Percentiles rank a stretch among this genome's conserved stretches.
phyloP scores from a whole-genome alignment of 2,888 invertebrate genomes.

The Diplolepis rosae region DNA sequence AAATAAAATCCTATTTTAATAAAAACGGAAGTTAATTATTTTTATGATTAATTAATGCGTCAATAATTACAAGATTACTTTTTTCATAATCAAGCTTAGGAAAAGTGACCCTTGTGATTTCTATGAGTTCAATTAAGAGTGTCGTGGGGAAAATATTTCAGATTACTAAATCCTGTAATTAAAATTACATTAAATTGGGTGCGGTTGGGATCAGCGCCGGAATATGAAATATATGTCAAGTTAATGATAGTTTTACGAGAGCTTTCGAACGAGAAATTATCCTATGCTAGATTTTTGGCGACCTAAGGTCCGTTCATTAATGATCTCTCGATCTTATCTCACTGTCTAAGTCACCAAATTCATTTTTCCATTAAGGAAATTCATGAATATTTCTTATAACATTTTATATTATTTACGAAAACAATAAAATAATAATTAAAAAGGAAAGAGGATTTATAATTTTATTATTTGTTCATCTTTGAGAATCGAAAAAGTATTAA shows the following conservation, averaged over 20 bases:
- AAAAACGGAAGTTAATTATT: no score
- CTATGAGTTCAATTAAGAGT: not conserved
- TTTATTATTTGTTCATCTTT: not conserved
- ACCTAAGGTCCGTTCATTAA: not conserved
- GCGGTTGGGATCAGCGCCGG: not conserved
- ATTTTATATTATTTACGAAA: no score
- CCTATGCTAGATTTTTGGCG: not conserved
- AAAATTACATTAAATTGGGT: slow-evolving; percentile 16
- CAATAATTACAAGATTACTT: not conserved
- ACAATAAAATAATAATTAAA: no score
- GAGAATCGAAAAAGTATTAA: not conserved
- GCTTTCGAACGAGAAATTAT: not conserved
- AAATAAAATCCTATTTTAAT: no score
- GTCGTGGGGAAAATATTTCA: not conserved
- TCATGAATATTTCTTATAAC: not conserved
- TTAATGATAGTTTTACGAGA: slow-evolving; percentile 24
- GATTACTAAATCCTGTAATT: slow-evolving; percentile 13
- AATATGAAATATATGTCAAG: not conserved
- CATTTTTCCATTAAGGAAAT: not conserved
- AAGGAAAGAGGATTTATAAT: no score
- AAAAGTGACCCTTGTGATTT: slow-evolving; percentile 6
- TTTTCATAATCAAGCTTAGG: not conserved
- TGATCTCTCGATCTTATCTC: not conserved
- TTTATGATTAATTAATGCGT: no score
- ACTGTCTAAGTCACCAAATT: not conserved